A percentile compares a stretch with the other conserved stretches of the same genome.
These are phyloP conservation scores for Silvanus unidentatus DNA, from an alignment of 2,888 invertebrate genomes.

Conservation along the genomic window DNA sequence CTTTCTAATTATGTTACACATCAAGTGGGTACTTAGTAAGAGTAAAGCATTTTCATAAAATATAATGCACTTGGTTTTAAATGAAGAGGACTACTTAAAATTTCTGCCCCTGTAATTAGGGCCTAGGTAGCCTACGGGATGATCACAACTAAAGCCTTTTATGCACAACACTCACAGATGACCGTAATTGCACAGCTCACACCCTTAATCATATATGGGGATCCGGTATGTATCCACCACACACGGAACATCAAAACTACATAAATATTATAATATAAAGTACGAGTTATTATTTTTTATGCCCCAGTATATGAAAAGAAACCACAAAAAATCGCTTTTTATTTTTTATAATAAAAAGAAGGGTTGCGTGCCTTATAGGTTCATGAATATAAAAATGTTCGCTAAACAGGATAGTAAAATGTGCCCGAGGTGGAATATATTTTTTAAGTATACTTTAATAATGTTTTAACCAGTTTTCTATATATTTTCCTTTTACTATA, in stretches of 20 bases:
- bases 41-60: too few species aligned
- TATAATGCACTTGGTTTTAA: too few species aligned
- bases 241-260: not conserved
- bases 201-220: constrained; percentile 20
- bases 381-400: constrained; percentile 21
- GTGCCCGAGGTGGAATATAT: constrained; percentile 2
- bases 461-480: not conserved
- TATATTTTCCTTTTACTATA: too few species aligned
- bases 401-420: constrained; percentile 17
- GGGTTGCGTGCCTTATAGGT: constrained; percentile 22
- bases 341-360: constrained; percentile 6
- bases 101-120: constrained; percentile 20
- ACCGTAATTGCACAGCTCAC: constrained; percentile 20
- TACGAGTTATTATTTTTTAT: too few species aligned
- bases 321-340: not conserved
- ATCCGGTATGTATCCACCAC: not conserved
- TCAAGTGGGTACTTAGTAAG: too few species aligned
- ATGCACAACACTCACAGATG: constrained; percentile 14
- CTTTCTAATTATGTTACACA: too few species aligned
- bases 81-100: constrained; percentile 16
- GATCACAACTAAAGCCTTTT: constrained; percentile 17
- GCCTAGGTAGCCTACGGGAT: constrained; percentile 15
- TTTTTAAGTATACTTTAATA: constrained; percentile 9
- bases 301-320: not conserved
- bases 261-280: not conserved